Evolutionary conservation across 2,888 invertebrate species (phyloP), one percentile per base, ranked within the genome.

Genomic region (Peribatodes rhomboidaria): DNA sequence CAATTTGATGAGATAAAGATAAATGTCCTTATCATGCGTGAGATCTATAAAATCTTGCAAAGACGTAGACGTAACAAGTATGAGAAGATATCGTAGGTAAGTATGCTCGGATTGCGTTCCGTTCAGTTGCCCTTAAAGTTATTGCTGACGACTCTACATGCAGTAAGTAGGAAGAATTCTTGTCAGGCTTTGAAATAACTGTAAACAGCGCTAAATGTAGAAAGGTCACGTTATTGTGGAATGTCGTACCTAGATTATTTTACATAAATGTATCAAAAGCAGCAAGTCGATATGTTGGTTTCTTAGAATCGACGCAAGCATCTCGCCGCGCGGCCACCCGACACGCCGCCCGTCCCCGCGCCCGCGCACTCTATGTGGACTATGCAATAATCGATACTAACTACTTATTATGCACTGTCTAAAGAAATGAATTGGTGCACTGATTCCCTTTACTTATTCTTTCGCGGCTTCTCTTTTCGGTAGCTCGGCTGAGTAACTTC

Each of bases 261-360:
- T 50, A 35, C 13, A 18, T 54, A 62, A 62, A 69, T 27, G 27
- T 68, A 65, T 67, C 68, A 69, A 73, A 68, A 67, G 67, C 61
- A 67, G 78, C 74, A 82, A 86, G 81, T 71, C 77, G 85, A 87
- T 80, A 85, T 84, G 79, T 69, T 61, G 67, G 65, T 66, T 88
- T 87, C 85, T 74, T 66, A 74, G 87, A 88, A 88, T 71, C 76
- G 74, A 68, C 77, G 70, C 77, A 71, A 79, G 75, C 78, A 77
- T 80, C 77, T 74, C 39, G 27, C 59, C 42, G 58, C 54, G 37
- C 65, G 55, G 76, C 70, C 72, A 82, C 68, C 64, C 69, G 78
- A 80, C 71, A 75, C 73, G 70, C 68, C 31, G 59, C 47, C 20
- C 13, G 13, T 1, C 56, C 49, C 58, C 52, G 52, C 47, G 44